Base-by-base conservation (phyloP, 2,797 vertebrate genomes). In the Oryzias dopingdopingensis region DNA sequence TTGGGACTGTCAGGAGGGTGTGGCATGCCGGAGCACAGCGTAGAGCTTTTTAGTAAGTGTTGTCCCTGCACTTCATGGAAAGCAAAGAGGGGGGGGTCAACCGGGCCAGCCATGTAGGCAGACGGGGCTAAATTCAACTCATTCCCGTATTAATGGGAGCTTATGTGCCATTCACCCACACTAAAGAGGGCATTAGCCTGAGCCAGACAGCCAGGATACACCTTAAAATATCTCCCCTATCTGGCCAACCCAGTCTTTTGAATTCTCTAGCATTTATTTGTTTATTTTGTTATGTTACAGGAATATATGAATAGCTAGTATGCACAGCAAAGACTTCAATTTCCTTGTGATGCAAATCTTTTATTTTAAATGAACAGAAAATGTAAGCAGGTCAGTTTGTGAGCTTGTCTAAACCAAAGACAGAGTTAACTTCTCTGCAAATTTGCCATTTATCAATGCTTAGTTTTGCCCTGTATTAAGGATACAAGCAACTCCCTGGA, bases 111-210 rank as follows among this genome's bases (percentile, higher is more conserved):
- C 72, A 32, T 69, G 73, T 73, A 83, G 74, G 83, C 88, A 90
- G 88, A 90, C 89, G 51, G 83, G 83, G 87, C 90, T 91, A 91
- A 91, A 91, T 91, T 89, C 88, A 91, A 91, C 88, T 89, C 89
- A 91, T 91, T 91, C 90, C 87, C 87, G 88, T 91, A 90, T 91
- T 91, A 91, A 91, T 90, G 88, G 87, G 86, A 85, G 90, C 88
- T 91, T 91, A 91, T 85, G 82, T 86, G 81, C 80, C 80, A 90
- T 90, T 89, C 89, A 86, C 82, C 76, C 86, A 89, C 85, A 86
- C 80, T 86, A 84, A 82, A 83, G 82, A 75, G 85, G 81, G 88
- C 87, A 90, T 90, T 86, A 91, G 82, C 64, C 76, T 58, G 72
- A 80, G 77, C 79, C 84, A 86, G 88, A 86, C 88, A 84, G 81